phyloP scores from a whole-genome alignment of 2,888 invertebrate genomes.

The Zygothrica quintamaculata region DNA sequence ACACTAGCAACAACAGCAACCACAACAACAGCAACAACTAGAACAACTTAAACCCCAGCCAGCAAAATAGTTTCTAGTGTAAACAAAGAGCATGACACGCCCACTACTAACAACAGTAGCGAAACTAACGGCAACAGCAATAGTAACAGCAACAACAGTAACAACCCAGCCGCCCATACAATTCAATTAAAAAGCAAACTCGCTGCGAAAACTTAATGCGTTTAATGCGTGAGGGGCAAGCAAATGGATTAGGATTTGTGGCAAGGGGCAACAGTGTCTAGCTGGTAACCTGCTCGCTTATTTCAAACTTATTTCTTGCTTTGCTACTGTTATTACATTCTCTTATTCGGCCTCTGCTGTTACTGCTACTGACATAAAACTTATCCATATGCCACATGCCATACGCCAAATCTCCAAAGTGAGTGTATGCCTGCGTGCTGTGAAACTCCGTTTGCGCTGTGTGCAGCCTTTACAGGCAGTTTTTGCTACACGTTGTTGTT shows the following conservation, averaged over 20 bases:
- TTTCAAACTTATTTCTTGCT: background rate
- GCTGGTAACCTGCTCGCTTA: conserved; percentile 1
- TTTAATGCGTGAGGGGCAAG: conserved; percentile 76
- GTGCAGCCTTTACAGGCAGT: conserved; percentile 37
- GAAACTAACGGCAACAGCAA: too few species aligned
- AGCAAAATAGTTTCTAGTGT: conserved; percentile 68
- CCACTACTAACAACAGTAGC: too few species aligned
- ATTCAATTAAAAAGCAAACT: conserved; percentile 70
- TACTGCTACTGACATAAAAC: conserved; percentile 52
- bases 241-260: conserved; percentile 65
- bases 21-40: too few species aligned
- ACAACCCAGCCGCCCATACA: conserved; percentile 63
- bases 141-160: too few species aligned
- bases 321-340: background rate
- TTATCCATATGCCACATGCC: conserved; percentile 58
- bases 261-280: conserved; percentile 17
- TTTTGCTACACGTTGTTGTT: conserved; percentile 18
- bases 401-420: conserved; percentile 55
- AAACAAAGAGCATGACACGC: conserved; percentile 60
- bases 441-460: conserved; percentile 32
- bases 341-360: background rate
- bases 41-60: conserved; percentile 25
- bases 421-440: conserved; percentile 5
- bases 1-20: too few species aligned
- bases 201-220: conserved; percentile 66